Evolutionary conservation across 2,797 vertebrate species (phyloP), one percentile per base, ranked within the genome.

Genomic region (Coreius guichenoti): DNA sequence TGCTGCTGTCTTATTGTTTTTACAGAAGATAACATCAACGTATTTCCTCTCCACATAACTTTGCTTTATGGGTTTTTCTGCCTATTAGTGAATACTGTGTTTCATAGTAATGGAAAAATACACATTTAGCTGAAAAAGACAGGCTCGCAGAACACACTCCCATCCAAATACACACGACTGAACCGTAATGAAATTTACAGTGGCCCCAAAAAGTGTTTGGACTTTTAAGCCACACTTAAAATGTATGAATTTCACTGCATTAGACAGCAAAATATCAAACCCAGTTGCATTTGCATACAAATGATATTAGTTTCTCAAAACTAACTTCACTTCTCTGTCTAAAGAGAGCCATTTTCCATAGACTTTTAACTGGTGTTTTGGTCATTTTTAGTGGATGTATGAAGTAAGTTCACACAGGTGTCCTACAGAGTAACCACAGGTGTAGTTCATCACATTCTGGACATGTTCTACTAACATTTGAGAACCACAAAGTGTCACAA

Each of bases 1-100:
- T 61, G 89, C 81, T 67, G 76, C 79, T 45, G 83, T 88, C 86
- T 86, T 80, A 74, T 86, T 72, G 86, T 87, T 88, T 81, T 69
- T 63, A 63, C 72, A 86, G n/a, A 81, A 58, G 83, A 85, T 80
- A 85, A 49, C 76, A 85, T 85, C 83, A 72, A 72, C 43, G 17
- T 63, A 85, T 85, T 85, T 85, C 83, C 83, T 70, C 76, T 80
- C 68, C 76, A 77, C 67, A 84, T 47, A 72, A 63, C 51, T 80
- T 49, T 79, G 54, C 68, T 85, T 79, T 72, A 85, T 85, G 39
- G 83, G 47, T 63, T 85, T 70, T 80, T 61, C 83, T 33, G 75
- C 51, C 39, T 79, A 79, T 80, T 79, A 80, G 21, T 21, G 67
- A 26, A 80, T 72, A 49, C 75, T 85, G 70, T 72, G 51, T 78